Base-by-base conservation (phyloP, 2,797 vertebrate species). In the Phalloptychus januarius region DNA sequence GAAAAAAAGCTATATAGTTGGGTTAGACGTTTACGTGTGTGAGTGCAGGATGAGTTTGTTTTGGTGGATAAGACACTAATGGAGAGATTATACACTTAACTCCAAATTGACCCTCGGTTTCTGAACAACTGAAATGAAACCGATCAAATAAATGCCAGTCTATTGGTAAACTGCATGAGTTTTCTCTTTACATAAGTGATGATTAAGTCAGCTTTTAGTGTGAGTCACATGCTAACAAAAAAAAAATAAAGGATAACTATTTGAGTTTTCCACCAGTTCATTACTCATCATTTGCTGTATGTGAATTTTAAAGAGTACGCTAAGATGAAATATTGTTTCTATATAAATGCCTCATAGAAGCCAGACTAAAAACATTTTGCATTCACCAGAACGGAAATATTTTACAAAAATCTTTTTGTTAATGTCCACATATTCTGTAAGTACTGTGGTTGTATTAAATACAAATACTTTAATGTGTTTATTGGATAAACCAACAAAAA, bases 31-130 rank as follows among this genome's bases (percentile, higher is more conserved):
- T 36, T 71, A 1, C 33, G 6, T 56, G 44, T 63, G 61, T 72
- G 46, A 63, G 20, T 52, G 67, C 38, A 58, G 52, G 69, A 81
- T 20, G 4, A 76, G 11, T 40, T 76, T n/a, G 40, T 81, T 23
- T 79, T 42, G 58, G 65, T 36, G 75, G 71, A 77, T 63, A 23
- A 79, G 78, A 15, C 63, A 74, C 20, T 85, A 85, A 87, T 50
- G 61, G 8, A 71, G 78, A 44, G 67, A 86, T 76, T 76, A 72
- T 80, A 18, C 74, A 11, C 61, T 69, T n/a, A 63, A 85, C 72
- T 36, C 78, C 79, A 83, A 38, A 12, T 10, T 67, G 38, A 67
- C 63, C 13, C 2, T 70, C 2, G 7, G 40, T n/a, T 70, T 44
- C 16, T 44, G 25, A 70, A 42, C 25, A 28, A 70, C 23, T 44